These are phyloP conservation scores for Pachyrhynchus sulphureomaculatus DNA, from an alignment of 1,140 invertebrate species.

Conservation along the genomic window DNA sequence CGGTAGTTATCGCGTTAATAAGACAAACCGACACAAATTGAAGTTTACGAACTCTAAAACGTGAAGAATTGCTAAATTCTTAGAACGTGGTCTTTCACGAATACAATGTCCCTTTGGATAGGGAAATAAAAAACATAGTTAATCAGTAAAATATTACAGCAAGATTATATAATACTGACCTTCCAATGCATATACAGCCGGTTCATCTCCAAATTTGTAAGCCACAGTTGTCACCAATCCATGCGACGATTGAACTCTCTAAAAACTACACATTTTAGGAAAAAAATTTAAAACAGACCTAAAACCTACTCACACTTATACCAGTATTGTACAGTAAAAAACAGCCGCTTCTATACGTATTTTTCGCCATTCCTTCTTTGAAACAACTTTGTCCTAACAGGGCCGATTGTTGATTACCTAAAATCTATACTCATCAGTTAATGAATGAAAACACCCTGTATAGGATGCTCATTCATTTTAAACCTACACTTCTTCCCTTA, in stretches of 20 bases:
- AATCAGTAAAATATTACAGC: too few species aligned
- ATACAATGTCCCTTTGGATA: too few species aligned
- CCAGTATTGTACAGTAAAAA: slow-evolving; percentile 97
- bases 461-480: not conserved
- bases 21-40: too few species aligned
- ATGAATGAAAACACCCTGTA: not conserved
- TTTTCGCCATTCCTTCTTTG: slow-evolving; percentile 85
- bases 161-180: slow-evolving; percentile 57
- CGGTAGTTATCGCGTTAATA: too few species aligned
- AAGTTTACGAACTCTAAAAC: too few species aligned
- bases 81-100: too few species aligned
- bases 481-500: too few species aligned
- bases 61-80: too few species aligned
- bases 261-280: slow-evolving; percentile 36
- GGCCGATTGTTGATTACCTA: slow-evolving; percentile 94
- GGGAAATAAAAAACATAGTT: too few species aligned
- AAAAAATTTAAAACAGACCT: not conserved
- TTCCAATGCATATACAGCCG: slow-evolving; percentile 86
- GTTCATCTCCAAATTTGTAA: slow-evolving; percentile 82
- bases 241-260: slow-evolving; percentile 81
- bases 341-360: slow-evolving; percentile 95
- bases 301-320: slow-evolving; percentile 58
- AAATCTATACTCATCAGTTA: slow-evolving; percentile 35
- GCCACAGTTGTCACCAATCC: slow-evolving; percentile 94
- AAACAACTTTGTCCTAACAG: slow-evolving; percentile 95